Base-by-base conservation (phyloP, 2,888 invertebrate species). In the Agriopis leucophaearia region DNA sequence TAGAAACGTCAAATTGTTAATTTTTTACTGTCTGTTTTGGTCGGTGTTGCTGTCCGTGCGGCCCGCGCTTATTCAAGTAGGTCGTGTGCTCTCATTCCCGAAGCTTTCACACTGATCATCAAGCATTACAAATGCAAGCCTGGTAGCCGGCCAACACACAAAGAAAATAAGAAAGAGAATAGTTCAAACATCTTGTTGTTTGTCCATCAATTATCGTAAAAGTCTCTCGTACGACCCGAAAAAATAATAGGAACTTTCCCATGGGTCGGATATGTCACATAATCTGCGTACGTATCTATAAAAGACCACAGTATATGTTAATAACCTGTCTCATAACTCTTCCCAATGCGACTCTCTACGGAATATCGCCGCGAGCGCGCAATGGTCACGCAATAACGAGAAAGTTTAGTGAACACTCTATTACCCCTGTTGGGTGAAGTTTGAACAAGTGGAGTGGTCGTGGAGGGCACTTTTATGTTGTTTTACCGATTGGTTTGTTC, bases 121-220 rank as follows among this genome's bases (percentile, higher is more conserved):
- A 35, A n/a, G 9, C 38, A 52, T 52, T 38, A 15, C 52, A 55
- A 18, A 40, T 55, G 55, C n/a, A 42, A 18, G 38, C 40, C 54
- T 55, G n/a, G 42, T 38, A 38, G 15, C 36, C 27, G 3, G 40
- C 42, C 55, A 40, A 42, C 40, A 18, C 44, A 56, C 27, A 56
- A 51, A 35, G 8, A 48, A 48, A 48, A 47, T 16, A 18, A 51
- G 35, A 27, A 18, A 51, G 35, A 27, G 35, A 51, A 35, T 8
- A n/a, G 6, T 54, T 13, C 15, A 40, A 54, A 54, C 40, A n/a
- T 45, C 55, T 47, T n/a, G 52, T 54, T 55, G 56, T 56, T 56
- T 63, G 63, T 56, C 27, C 42, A 63, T 63, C 63, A 56, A 63
- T 63, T 63, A 63, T 63, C 40, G 56, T 56, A 62, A 57, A 57